phyloP scores from a whole-genome alignment of 2,888 invertebrate genomes.

The Hyles lineata region DNA sequence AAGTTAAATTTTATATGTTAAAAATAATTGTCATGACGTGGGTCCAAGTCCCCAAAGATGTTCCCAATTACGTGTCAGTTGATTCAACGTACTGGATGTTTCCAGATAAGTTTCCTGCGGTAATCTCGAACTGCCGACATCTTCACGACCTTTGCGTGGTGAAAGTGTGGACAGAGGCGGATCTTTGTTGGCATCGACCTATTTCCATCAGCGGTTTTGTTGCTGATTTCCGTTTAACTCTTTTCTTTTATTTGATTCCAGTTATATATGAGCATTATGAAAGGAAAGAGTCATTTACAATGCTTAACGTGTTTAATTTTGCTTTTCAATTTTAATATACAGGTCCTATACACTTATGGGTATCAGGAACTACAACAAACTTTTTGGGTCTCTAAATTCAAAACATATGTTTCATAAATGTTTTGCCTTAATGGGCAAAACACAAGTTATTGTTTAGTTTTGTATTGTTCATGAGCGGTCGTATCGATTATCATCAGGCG shows the following conservation, averaged over 20 bases:
- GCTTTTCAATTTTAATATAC: background rate
- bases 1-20: background rate
- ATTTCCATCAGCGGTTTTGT: background rate
- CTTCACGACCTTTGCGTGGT: conserved; percentile 19
- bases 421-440: background rate
- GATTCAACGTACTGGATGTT: conserved; percentile 6
- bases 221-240: background rate
- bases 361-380: background rate
- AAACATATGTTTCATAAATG: background rate
- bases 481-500: too few species aligned
- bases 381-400: background rate
- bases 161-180: conserved; percentile 19
- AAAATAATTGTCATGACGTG: background rate
- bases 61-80: background rate
- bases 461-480: too few species aligned
- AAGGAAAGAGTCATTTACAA: too few species aligned
- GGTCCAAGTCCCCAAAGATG: background rate
- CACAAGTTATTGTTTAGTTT: too few species aligned
- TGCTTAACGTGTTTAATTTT: background rate
- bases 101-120: conserved; percentile 13
- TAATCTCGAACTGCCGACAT: background rate
- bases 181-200: conserved; percentile 9
- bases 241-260: too few species aligned
- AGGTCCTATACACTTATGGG: background rate
- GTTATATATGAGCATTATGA: too few species aligned